These are phyloP conservation scores for Atherinosoma microstoma DNA, from an alignment of 2,797 vertebrate species.

Conservation along the genomic window DNA sequence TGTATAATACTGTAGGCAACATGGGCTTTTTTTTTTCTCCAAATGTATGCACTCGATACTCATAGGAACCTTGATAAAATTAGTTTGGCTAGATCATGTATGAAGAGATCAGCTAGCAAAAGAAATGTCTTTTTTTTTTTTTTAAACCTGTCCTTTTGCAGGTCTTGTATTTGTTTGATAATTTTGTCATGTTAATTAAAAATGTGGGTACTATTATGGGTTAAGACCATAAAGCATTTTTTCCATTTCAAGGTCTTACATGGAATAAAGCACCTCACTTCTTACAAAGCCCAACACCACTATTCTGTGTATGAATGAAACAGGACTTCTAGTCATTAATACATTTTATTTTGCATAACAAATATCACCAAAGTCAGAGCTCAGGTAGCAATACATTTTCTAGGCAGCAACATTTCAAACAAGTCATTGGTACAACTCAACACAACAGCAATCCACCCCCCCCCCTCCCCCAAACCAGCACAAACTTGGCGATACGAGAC, in stretches of 20 bases:
- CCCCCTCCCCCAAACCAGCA: slow-evolving; percentile 31
- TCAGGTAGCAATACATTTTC: slow-evolving; percentile 78
- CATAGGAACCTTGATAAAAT: background rate
- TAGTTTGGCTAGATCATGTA: background rate
- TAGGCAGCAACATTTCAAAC: slow-evolving; percentile 80
- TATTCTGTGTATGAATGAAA: slow-evolving; percentile 30
- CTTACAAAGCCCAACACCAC: background rate
- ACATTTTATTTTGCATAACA: slow-evolving; percentile 88
- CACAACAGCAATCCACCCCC: slow-evolving; percentile 56
- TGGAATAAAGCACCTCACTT: background rate
- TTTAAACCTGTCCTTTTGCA: background rate
- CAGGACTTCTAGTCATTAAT: slow-evolving; percentile 49
- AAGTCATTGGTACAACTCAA: slow-evolving; percentile 65
- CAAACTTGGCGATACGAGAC: slow-evolving; percentile 58
- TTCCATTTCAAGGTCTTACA: background rate
- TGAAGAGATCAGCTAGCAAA: background rate
- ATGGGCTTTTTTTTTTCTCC: background rate
- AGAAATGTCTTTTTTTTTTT: background rate
- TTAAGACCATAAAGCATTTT: too few species aligned
- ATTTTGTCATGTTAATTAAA: too few species aligned
- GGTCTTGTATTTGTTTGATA: background rate
- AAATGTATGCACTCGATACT: background rate
- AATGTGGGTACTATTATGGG: too few species aligned
- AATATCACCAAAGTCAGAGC: slow-evolving; percentile 79
- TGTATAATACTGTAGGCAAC: background rate